These are phyloP conservation scores for Lates japonicus DNA, from an alignment of 2,797 vertebrate species.

Conservation along the genomic window DNA sequence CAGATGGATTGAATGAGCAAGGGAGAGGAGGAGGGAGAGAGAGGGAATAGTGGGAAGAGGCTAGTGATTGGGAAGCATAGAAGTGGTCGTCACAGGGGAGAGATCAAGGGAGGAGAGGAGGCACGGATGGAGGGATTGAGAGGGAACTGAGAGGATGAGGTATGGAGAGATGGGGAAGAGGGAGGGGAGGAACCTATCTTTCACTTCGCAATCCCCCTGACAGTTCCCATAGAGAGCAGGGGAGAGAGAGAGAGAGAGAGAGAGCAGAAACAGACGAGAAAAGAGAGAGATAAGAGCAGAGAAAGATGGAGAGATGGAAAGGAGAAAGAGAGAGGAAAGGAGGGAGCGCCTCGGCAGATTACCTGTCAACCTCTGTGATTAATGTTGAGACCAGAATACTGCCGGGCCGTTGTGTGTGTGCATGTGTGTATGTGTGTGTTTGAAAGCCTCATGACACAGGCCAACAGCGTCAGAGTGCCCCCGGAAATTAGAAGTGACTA, in stretches of 20 bases:
- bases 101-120: slow-evolving; percentile 51
- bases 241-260: slow-evolving; percentile 23
- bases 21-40: not conserved
- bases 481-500: slow-evolving; percentile 80
- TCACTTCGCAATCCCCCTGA: slow-evolving; percentile 67
- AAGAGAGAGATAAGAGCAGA: slow-evolving; percentile 22
- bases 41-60: slow-evolving; percentile 21
- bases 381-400: slow-evolving; percentile 83
- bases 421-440: slow-evolving; percentile 43
- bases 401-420: slow-evolving; percentile 53
- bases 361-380: slow-evolving; percentile 86
- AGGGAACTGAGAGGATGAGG: slow-evolving; percentile 41
- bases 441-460: slow-evolving; percentile 66
- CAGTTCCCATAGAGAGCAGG: slow-evolving; percentile 46
- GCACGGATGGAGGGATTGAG: slow-evolving; percentile 35
- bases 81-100: slow-evolving; percentile 62
- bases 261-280: slow-evolving; percentile 5
- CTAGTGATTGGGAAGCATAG: slow-evolving; percentile 46
- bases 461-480: slow-evolving; percentile 64
- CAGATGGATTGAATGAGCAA: slow-evolving; percentile 49
- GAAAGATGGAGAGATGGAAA: slow-evolving; percentile 42
- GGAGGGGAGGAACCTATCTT: slow-evolving; percentile 63
- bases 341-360: slow-evolving; percentile 79
- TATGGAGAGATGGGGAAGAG: slow-evolving; percentile 30
- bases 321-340: slow-evolving; percentile 42